Conservation (phyloP, 1,140 invertebrate genomes). For the Linepithema humile region DNA sequence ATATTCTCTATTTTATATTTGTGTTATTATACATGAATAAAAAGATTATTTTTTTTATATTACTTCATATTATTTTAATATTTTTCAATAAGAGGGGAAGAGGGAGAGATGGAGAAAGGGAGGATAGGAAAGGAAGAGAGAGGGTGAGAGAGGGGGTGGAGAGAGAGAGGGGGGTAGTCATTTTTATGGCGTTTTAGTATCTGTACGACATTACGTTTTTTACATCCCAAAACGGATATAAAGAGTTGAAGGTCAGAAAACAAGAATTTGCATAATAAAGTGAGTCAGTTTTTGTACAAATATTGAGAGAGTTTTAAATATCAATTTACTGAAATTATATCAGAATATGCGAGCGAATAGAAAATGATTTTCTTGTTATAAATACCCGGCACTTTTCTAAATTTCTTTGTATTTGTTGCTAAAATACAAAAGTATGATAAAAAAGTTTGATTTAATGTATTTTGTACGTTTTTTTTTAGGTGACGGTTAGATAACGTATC, state of each 20-base stretch:
- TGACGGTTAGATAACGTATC: conserved; percentile 15
- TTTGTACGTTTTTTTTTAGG: background rate
- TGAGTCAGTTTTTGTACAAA: background rate
- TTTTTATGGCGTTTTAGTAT: background rate
- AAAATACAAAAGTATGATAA: background rate
- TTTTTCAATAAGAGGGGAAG: too few species aligned
- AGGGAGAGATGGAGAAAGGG: too few species aligned
- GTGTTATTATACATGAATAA: too few species aligned
- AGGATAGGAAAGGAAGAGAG: too few species aligned
- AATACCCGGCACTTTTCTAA: too few species aligned
- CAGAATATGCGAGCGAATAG: too few species aligned
- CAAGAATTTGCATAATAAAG: conserved; percentile 15
- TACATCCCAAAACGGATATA: background rate
- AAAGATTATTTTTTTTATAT: too few species aligned
- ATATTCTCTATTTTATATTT: background rate
- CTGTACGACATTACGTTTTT: background rate
- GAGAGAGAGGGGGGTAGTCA: too few species aligned
- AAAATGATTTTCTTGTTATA: too few species aligned
- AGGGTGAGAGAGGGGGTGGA: too few species aligned
- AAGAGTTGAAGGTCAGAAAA: conserved; percentile 2
- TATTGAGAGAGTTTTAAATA: background rate
- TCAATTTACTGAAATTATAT: background rate
- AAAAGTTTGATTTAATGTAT: background rate
- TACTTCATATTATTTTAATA: too few species aligned
- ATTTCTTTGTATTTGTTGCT: too few species aligned